These are phyloP conservation scores for Sesamia nonagrioides DNA, from an alignment of 1,140 invertebrate species.

Conservation along the genomic window DNA sequence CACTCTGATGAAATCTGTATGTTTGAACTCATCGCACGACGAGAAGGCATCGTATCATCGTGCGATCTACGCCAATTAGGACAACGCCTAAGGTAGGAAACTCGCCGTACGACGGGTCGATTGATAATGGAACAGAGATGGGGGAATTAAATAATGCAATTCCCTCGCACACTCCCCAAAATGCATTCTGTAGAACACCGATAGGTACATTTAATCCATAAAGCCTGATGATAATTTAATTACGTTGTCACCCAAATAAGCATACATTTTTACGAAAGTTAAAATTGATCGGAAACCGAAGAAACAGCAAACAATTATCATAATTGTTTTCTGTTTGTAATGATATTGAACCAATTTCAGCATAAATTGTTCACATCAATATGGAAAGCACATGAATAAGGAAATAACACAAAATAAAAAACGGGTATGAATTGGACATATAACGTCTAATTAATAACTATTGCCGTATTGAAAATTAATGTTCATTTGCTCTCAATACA, in stretches of 20 bases:
- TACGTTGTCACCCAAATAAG: not conserved
- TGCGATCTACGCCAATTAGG: too few relatives aligned
- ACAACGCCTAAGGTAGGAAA: too few relatives aligned
- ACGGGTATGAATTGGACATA: not conserved
- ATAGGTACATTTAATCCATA: not conserved
- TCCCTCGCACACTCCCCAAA: too few relatives aligned
- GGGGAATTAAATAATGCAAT: too few relatives aligned
- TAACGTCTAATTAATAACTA: not conserved
- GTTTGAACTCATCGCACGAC: too few relatives aligned
- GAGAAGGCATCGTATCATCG: too few relatives aligned
- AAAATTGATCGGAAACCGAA: not conserved
- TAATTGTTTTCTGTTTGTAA: too few relatives aligned
- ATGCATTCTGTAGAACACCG: too few relatives aligned
- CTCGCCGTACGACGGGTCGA: too few relatives aligned
- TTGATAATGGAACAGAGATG: too few relatives aligned
- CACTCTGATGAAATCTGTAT: too few relatives aligned
- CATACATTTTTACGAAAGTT: not conserved
- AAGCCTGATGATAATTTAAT: not conserved
- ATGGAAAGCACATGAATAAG: not conserved
- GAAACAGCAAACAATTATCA: conserved; percentile 10
- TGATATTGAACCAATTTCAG: not conserved
- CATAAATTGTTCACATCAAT: conserved; percentile 18
- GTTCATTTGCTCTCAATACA: conserved; percentile 6
- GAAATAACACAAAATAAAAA: not conserved
- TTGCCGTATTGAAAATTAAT: not conserved